Base-by-base conservation (phyloP, 2,888 invertebrate species). In the Melikaiella ostensackeni region DNA sequence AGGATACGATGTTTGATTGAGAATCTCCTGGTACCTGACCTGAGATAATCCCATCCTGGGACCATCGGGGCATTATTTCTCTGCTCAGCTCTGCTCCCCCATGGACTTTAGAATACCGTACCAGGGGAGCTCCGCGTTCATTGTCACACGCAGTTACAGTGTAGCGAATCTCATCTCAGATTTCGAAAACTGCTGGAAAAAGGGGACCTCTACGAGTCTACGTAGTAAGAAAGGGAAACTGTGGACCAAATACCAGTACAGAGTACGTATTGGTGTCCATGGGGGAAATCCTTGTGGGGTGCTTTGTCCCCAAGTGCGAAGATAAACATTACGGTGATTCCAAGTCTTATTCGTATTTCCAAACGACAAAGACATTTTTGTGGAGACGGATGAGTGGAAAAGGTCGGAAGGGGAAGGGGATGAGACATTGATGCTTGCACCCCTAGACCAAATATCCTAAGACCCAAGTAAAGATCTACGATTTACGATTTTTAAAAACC, bases 41-140 rank as follows among this genome's bases (percentile, higher is more conserved):
- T 84, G 85, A 90, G 90, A 91, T 91, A 91, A 91, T 91, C 91
- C 91, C 90, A 89, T 90, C 89, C 87, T 79, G 79, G 83, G 82
- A 83, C 80, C 82, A 82, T 85, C 83, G 77, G 80, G 80, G 83
- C 83, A 84, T 86, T 88, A 86, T 88, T 80, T 82, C 82, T 76
- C 55, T 78, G 83, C 82, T 76, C 55, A 78, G 83, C 79, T 55
- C 55, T 55, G 55, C 55, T 82, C 87, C 87, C 87, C 87, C 86
- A 84, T 79, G 85, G 84, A 88, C 86, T 84, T 80, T 77, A 82
- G 75, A 83, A 86, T 80, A 81, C 79, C 79, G 76, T 78, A 21
- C 73, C 77, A 80, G 79, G 84, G 88, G 83, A 82, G 77, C 76
- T 74, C 59, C 19, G 62, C 66, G 42, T 66, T 81, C 81, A 86